Conservation (phyloP, 2,888 invertebrate genomes). For the Brassicogethes aeneus region DNA sequence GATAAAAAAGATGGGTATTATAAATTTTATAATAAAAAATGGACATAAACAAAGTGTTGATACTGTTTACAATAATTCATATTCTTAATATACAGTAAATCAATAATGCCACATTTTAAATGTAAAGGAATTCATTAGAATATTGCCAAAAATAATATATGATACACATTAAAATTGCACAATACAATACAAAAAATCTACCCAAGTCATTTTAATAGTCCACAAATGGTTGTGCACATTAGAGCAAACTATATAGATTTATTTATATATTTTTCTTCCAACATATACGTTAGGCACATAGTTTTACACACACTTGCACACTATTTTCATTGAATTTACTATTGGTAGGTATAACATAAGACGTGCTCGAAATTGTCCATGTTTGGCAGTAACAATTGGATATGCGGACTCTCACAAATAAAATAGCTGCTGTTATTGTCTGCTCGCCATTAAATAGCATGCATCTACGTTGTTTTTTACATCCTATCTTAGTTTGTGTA, state of each 20-base stretch:
- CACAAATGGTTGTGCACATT: conserved; percentile 26
- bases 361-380: conserved; percentile 11
- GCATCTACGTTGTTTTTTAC: conserved; percentile 5
- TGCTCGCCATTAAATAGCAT: conserved; percentile 18
- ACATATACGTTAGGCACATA: conserved; percentile 36
- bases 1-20: no score
- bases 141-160: conserved; percentile 11
- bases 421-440: conserved; percentile 33
- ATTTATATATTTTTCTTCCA: conserved; percentile 15
- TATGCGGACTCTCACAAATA: conserved; percentile 13
- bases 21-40: no score
- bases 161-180: conserved; percentile 14
- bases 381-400: conserved; percentile 28
- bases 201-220: conserved; percentile 12
- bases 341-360: conserved; percentile 18
- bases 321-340: conserved; percentile 29
- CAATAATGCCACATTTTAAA: conserved; percentile 13
- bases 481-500: conserved; percentile 62
- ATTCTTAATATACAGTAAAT: conserved; percentile 11
- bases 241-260: conserved; percentile 21
- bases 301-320: conserved; percentile 38
- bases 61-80: no score
- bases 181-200: conserved; percentile 7
- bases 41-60: no score
- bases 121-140: conserved; percentile 8